These are phyloP conservation scores for Stratiolaelaps scimitus DNA, from an alignment of 1,140 invertebrate species.

Conservation along the genomic window DNA sequence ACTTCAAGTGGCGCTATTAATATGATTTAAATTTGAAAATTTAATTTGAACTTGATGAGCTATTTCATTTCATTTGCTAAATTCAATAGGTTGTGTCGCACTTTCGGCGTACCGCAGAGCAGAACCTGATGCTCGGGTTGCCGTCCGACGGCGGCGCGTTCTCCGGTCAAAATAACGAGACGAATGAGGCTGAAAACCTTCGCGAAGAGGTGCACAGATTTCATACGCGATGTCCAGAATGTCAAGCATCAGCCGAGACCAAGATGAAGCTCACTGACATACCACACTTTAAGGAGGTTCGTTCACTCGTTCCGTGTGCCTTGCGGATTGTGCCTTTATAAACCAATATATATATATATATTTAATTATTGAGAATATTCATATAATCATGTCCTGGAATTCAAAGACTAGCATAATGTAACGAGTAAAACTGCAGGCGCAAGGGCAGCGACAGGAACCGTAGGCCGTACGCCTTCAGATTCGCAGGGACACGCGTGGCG, in stretches of 20 bases:
- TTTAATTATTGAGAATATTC: too few relatives aligned
- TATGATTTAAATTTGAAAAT: neutral
- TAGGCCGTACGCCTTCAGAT: too few relatives aligned
- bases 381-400: too few relatives aligned
- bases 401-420: too few relatives aligned
- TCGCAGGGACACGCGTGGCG: too few relatives aligned
- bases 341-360: too few relatives aligned
- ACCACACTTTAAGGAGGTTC: constrained; percentile 85
- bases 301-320: neutral
- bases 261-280: constrained; percentile 96
- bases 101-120: constrained; percentile 42
- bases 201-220: constrained; percentile 72
- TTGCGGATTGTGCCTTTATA: too few relatives aligned
- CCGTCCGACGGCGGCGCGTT: constrained; percentile 57
- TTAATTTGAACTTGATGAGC: constrained; percentile 23
- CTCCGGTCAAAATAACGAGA: constrained; percentile 39
- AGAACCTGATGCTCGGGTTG: constrained; percentile 56
- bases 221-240: constrained; percentile 72
- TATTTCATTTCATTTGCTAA: neutral
- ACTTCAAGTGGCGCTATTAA: constrained; percentile 36
- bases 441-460: too few relatives aligned
- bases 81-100: constrained; percentile 39
- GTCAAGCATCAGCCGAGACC: constrained; percentile 64
- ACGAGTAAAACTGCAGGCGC: too few relatives aligned
- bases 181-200: constrained; percentile 47